phyloP scores from a whole-genome alignment of 2,113 vertebrate species.

The Nymphicus hollandicus region DNA sequence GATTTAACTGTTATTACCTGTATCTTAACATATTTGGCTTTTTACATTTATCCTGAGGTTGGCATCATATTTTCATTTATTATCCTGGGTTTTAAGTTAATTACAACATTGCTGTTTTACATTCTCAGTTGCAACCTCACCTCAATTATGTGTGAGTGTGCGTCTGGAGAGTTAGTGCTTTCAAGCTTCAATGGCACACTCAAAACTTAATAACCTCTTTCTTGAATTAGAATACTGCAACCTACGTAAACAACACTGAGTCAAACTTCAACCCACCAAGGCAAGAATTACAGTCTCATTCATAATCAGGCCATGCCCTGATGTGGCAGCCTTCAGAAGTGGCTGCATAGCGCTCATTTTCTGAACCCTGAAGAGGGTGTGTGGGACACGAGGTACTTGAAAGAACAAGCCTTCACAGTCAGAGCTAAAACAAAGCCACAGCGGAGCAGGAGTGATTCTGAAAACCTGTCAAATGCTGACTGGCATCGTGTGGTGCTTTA shows the following conservation, averaged over 20 bases:
- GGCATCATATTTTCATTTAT: not conserved
- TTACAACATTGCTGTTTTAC: not conserved
- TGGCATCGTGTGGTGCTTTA: not conserved
- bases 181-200: not conserved
- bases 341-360: not conserved
- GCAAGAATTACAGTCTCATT: not conserved
- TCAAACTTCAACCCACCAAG: not conserved
- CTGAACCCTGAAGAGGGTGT: not conserved
- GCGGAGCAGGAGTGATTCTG: not conserved
- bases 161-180: not conserved
- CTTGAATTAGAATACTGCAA: not conserved
- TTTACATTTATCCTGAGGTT: not conserved
- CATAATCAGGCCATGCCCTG: not conserved
- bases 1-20: not conserved
- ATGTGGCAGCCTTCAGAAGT: not conserved
- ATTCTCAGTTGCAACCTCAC: not conserved
- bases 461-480: not conserved
- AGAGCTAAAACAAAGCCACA: not conserved
- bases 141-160: not conserved
- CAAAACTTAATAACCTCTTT: not conserved
- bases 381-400: not conserved
- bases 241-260: not conserved
- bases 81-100: not conserved
- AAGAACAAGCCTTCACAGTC: not conserved
- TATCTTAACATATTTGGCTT: not conserved